phyloP scores from a whole-genome alignment of 2,888 invertebrate genomes.

The Callinectes sapidus region DNA sequence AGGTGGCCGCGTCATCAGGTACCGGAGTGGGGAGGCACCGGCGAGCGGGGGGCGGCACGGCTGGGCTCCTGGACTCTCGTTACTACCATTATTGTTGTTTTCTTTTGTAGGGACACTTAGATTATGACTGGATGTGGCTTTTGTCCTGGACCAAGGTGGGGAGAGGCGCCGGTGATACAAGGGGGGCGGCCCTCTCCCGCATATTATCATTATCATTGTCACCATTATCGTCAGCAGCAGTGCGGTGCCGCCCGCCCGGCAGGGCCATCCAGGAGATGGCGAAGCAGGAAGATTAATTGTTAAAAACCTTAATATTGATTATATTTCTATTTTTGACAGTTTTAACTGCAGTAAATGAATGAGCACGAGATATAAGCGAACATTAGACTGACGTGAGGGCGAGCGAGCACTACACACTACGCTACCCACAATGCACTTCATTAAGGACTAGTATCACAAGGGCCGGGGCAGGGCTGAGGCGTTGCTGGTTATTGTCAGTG shows the following conservation, averaged over 20 bases:
- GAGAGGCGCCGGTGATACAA: neutral
- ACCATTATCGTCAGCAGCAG: neutral
- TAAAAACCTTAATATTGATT: conserved; percentile 35
- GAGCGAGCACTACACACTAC: conserved; percentile 55
- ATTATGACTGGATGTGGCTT: neutral
- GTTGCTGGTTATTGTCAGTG: conserved; percentile 52
- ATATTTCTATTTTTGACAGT: conserved; percentile 57
- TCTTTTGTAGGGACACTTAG: neutral
- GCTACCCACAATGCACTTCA: conserved; percentile 64
- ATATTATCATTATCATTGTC: neutral
- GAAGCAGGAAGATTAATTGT: conserved; percentile 2
- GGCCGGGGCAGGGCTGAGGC: conserved; percentile 29
- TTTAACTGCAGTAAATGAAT: conserved; percentile 53
- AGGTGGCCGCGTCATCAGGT: conserved; percentile 30
- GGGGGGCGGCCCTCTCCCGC: neutral
- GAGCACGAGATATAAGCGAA: conserved; percentile 57
- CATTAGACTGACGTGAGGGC: conserved; percentile 52
- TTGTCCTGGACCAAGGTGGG: conserved; percentile 10
- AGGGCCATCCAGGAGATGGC: conserved; percentile 14
- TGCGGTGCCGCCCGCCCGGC: conserved; percentile 30
- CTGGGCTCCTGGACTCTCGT: neutral
- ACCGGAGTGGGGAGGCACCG: conserved; percentile 34
- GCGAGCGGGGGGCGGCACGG: conserved; percentile 29
- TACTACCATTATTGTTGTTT: neutral
- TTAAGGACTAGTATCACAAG: conserved; percentile 69